Base-by-base conservation (phyloP, 2,888 invertebrate species). In the Drosophila ustulata region DNA sequence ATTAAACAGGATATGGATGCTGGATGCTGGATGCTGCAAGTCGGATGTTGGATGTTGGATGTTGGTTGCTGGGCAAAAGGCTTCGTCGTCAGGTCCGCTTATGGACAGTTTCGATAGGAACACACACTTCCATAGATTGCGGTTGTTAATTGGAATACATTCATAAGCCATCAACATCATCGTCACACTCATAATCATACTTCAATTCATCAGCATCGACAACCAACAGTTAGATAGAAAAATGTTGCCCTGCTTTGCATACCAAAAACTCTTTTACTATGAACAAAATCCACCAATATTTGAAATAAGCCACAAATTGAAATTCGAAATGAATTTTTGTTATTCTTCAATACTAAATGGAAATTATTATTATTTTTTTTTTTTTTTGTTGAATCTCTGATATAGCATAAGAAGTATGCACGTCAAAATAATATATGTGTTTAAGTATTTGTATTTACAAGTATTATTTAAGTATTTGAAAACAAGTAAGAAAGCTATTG, bases 1-100 rank as follows among this genome's bases (percentile, higher is more conserved):
- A 84, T 84, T 84, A 84, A 84, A 78, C 84, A 82, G 82, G 84
- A 84, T 87, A 80, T 87, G 78, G 71, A 86, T 83, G 79, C 64
- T 74, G 77, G 68, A 7, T 39, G 39, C 13, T 7, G 13, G n/a
- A n/a, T n/a, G 37, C 37, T 37, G 18, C 18, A 18, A 1, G 18
- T 18, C 18, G 13, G n/a, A n/a, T n/a, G 37, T 11, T 37, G n/a
- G n/a, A n/a, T 39, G 13, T n/a, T 39, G n/a, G 7, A 41, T 41
- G 37, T n/a, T 37, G 11, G 11, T 11, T 11, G 39, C 18, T 41
- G 18, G 39, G 30, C 39, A 67, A 69, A 55, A 43, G 18, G 32
- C 41, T 7, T 9, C 68, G 71, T 50, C 65, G 34, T 55, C 64
- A 62, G 61, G 52, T 62, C 26, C 63, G 50, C 32, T 41, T 23